These are phyloP conservation scores for Drosophila oshimai DNA, from an alignment of 1,140 invertebrate species.

Conservation along the genomic window DNA sequence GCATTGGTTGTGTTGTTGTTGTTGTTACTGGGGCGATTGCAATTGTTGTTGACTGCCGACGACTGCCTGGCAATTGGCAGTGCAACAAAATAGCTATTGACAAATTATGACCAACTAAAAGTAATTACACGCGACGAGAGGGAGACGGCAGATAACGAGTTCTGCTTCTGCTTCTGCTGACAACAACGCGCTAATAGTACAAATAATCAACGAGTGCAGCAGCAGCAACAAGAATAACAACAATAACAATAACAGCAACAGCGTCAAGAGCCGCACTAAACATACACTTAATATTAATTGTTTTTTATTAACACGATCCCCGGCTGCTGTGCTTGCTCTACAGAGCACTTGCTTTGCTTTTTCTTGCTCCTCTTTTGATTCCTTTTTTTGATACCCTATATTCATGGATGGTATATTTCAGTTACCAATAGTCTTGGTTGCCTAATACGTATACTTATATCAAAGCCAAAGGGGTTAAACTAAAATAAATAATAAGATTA, in stretches of 20 bases:
- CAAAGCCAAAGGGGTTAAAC: too few relatives aligned
- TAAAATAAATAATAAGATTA: too few relatives aligned
- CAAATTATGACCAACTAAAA: conserved; percentile 81
- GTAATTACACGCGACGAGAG: conserved; percentile 70
- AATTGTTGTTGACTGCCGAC: conserved; percentile 31
- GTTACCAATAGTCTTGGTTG: background rate
- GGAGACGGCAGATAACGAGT: conserved; percentile 62
- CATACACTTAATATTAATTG: conserved; percentile 81
- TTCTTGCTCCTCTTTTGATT: background rate
- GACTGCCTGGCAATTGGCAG: conserved; percentile 50
- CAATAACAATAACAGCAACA: conserved; percentile 43
- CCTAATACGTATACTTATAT: too few relatives aligned
- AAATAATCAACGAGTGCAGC: conserved; percentile 73
- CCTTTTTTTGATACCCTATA: conserved; percentile 5
- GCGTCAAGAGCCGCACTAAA: conserved; percentile 70
- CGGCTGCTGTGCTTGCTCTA: conserved; percentile 33
- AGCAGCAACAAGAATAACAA: conserved; percentile 16
- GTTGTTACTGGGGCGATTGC: background rate
- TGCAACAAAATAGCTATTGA: conserved; percentile 80
- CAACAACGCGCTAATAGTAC: conserved; percentile 75
- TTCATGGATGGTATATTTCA: background rate
- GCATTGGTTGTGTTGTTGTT: conserved; percentile 12
- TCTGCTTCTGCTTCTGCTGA: too few relatives aligned
- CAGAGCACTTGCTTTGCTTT: conserved; percentile 23
- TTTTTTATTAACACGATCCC: conserved; percentile 77